These are phyloP conservation scores for Aspiorhynchus laticeps DNA, from an alignment of 2,113 vertebrate genomes.

Conservation along the genomic window DNA sequence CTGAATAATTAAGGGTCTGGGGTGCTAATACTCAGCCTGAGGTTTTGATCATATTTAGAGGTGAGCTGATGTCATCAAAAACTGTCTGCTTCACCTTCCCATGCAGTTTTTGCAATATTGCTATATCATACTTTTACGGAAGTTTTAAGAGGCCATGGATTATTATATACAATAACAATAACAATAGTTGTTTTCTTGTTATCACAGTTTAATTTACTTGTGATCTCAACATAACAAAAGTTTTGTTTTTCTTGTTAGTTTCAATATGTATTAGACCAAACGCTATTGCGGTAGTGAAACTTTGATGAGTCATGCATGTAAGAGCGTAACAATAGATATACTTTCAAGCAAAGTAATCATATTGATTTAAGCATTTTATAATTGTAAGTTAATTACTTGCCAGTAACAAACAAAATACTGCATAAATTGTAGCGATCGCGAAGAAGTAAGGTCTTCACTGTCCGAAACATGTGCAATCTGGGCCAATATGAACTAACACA, in stretches of 20 bases:
- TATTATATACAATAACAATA: not conserved
- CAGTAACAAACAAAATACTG: too few relatives aligned
- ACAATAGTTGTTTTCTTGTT: not conserved
- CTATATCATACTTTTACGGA: not conserved
- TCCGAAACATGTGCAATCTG: too few relatives aligned
- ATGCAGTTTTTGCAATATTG: not conserved
- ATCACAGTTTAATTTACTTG: too few relatives aligned
- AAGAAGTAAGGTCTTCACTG: not conserved
- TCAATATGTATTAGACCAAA: too few relatives aligned
- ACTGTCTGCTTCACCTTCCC: not conserved
- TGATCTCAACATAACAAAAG: too few relatives aligned
- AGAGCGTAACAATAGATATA: not conserved
- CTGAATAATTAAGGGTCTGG: conserved; percentile 24
- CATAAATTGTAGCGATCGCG: too few relatives aligned
- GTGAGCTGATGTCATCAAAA: not conserved
- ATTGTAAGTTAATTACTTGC: not conserved
- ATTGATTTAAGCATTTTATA: not conserved
- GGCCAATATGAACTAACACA: too few relatives aligned
- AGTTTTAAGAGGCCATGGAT: not conserved
- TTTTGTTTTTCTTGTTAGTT: too few relatives aligned
- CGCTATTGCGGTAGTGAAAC: too few relatives aligned
- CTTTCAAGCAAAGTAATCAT: not conserved
- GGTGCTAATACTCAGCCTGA: not conserved
- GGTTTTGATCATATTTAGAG: not conserved
- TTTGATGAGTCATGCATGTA: not conserved